phyloP scores from a whole-genome alignment of 2,797 vertebrate genomes.

The Saxicola maurus region DNA sequence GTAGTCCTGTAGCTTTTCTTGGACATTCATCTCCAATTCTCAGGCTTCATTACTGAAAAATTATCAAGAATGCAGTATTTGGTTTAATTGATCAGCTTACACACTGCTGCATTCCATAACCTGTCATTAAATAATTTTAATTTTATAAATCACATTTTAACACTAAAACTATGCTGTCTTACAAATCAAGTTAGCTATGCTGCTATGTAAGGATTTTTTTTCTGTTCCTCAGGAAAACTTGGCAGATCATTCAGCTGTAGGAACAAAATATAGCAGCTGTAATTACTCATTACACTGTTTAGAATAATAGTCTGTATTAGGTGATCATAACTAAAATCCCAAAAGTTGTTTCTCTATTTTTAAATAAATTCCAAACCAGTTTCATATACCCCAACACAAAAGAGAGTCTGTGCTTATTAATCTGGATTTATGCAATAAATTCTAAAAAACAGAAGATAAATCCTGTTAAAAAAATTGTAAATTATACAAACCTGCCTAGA shows the following conservation, averaged over 20 bases:
- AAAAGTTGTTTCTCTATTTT: neutral
- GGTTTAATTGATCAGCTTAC: neutral
- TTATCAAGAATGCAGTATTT: neutral
- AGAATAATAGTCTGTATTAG: neutral
- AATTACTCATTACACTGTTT: neutral
- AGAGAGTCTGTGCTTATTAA: neutral
- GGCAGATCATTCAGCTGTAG: neutral
- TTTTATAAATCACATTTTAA: neutral
- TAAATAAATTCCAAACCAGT: neutral
- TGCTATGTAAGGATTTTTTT: neutral
- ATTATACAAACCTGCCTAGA: neutral
- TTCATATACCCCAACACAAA: neutral
- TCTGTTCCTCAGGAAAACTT: neutral
- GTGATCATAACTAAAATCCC: neutral
- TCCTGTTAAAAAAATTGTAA: neutral
- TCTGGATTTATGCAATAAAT: neutral
- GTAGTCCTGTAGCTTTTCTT: neutral
- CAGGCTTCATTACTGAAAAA: neutral
- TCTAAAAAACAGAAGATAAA: neutral
- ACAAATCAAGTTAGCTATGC: neutral
- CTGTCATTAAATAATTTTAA: neutral
- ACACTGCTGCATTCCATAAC: neutral
- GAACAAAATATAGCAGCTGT: neutral
- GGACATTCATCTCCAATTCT: neutral
- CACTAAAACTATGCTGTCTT: neutral